These are phyloP conservation scores for Oxycera nigricornis DNA, from an alignment of 2,888 invertebrate genomes.

Conservation along the genomic window DNA sequence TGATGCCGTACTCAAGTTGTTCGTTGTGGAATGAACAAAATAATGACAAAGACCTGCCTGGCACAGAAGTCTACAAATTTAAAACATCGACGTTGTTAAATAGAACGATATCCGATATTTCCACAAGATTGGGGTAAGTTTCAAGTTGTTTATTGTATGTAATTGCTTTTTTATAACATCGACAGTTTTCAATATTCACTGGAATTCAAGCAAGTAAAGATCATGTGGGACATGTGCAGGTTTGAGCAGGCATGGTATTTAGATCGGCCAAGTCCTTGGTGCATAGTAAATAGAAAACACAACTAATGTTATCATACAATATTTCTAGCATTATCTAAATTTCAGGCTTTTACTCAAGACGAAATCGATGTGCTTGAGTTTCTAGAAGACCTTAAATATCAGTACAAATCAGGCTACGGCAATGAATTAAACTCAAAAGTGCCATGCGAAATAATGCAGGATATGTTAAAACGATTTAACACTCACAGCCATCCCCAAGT, in stretches of 20 bases:
- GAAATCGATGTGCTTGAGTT: constrained; percentile 80
- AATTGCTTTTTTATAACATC: not conserved
- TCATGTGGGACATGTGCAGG: constrained; percentile 81
- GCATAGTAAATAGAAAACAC: constrained; percentile 65
- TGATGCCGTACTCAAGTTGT: constrained; percentile 71
- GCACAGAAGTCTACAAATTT: constrained; percentile 56
- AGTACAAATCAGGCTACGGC: constrained; percentile 78
- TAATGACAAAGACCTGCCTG: constrained; percentile 62
- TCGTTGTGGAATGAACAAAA: constrained; percentile 67
- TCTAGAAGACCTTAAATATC: constrained; percentile 77
- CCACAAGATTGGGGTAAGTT: constrained; percentile 64
- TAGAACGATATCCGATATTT: constrained; percentile 63
- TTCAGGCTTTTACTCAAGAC: constrained; percentile 72
- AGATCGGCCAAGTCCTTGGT: constrained; percentile 75
- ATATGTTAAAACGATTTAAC: constrained; percentile 75
- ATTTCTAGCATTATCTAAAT: not conserved
- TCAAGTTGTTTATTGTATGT: not conserved
- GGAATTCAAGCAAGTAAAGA: constrained; percentile 45
- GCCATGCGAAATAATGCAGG: constrained; percentile 76
- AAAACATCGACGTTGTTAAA: constrained; percentile 54
- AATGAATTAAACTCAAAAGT: constrained; percentile 69
- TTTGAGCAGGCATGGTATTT: constrained; percentile 83
- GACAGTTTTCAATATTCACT: constrained; percentile 28
- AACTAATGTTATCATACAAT: not conserved
- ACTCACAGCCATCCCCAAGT: constrained; percentile 67